Evolutionary conservation across 2,797 vertebrate genomes (phyloP).

Genomic region (Percopsis omiscomaycus): DNA sequence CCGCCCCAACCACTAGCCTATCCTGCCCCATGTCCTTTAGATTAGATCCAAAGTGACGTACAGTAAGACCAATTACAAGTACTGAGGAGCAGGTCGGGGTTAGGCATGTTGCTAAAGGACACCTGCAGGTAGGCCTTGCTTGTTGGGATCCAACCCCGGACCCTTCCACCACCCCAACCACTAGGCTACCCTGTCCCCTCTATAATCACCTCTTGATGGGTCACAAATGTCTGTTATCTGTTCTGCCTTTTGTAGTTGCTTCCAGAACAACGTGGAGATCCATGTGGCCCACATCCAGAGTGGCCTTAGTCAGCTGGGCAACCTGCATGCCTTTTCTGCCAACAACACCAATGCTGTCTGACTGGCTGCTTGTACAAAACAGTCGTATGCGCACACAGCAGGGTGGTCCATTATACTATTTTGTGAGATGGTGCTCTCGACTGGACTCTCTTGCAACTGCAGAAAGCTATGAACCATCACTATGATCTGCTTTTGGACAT

Average conservation of each 20-base stretch:
- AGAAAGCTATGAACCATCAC: slow-evolving; percentile 26
- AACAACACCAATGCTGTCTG: slow-evolving; percentile 98
- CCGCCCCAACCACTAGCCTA: too few relatives aligned
- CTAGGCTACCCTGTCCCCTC: background rate
- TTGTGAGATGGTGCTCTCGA: slow-evolving; percentile 50
- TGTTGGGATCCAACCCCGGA: too few relatives aligned
- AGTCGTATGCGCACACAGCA: slow-evolving; percentile 24
- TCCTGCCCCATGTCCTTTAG: too few relatives aligned
- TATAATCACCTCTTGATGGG: slow-evolving; percentile 11
- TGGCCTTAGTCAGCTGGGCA: slow-evolving; percentile 98
- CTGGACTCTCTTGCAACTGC: slow-evolving; percentile 29
- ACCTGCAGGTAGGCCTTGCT: too few relatives aligned
- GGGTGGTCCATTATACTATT: slow-evolving; percentile 12
- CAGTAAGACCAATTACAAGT: too few relatives aligned
- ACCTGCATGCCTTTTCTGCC: slow-evolving; percentile 94
- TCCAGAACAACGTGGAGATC: slow-evolving; percentile 99
- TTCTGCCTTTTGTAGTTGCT: slow-evolving; percentile 80
- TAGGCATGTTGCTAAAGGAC: too few relatives aligned
- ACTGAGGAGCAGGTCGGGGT: too few relatives aligned
- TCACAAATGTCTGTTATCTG: background rate
- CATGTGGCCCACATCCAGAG: slow-evolving; percentile 99
- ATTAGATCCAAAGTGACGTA: too few relatives aligned
- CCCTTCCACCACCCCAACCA: too few relatives aligned
- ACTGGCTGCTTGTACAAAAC: slow-evolving; percentile 51
- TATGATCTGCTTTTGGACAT: slow-evolving; percentile 20